Evolutionary conservation across 2,113 vertebrate genomes (phyloP), one percentile per base, ranked within the genome.

Genomic region (Heterochromis multidens): DNA sequence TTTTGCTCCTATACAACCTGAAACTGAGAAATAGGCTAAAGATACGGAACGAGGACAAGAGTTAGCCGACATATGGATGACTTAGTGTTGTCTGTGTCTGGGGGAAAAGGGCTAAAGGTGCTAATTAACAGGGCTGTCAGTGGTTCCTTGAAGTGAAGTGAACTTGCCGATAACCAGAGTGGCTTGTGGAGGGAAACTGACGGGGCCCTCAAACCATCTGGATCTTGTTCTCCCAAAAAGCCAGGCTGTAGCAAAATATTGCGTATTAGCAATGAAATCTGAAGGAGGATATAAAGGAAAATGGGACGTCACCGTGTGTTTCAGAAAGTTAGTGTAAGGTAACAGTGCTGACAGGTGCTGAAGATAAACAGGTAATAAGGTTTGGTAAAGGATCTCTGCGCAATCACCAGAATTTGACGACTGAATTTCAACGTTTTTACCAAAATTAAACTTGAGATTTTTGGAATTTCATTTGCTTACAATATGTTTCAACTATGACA

Each of bases 41-140:
- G 59, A 88, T 77, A 58, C 3, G 3, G 63, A 43, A 62, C 52
- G 7, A 60, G 33, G 62, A 79, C 65, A 57, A 84, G 40, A 88
- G 46, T 89, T 84, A 76, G 87, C n/a, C 56, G 40, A 85, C 67
- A 31, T 62, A 63, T 81, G 70, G 80, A 81, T 27, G 58, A 83
- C 84, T 82, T 59, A 25, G 84, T 74, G 81, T 92, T 85, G 77
- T 84, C 61, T 31, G 11, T 70, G 80, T 82, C 85, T 83, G 70
- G 86, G 59, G 74, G 89, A 92, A 89, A 86, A 91, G 83, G 84
- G 77, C 76, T 60, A 88, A 95, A 95, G 93, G 94, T 93, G 95
- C 95, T 94, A 95, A 96, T 95, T 95, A 96, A 96, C 91, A 92
- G 85, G 87, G 89, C 95, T 96, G 95, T 96, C 95, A 95, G 90